Evolutionary conservation across 2,113 vertebrate species (phyloP).

Genomic region (Pachyramphus minor): DNA sequence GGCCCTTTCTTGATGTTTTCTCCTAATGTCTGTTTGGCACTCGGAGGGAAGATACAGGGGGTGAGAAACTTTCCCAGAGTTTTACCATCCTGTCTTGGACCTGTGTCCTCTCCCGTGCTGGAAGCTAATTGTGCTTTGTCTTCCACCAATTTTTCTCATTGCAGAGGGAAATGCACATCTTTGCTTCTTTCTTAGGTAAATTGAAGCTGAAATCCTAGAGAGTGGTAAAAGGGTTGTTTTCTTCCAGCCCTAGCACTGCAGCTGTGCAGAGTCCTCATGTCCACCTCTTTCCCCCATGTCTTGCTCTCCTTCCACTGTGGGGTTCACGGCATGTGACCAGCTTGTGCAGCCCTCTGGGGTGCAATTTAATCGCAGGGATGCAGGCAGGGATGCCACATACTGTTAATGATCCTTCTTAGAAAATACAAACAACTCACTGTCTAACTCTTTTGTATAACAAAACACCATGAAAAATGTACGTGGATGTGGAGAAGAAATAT

Average conservation of each 20-base stretch:
- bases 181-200: neutral
- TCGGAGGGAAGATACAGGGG: neutral
- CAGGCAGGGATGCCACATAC: neutral
- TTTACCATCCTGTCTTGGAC: neutral
- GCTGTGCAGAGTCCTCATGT: neutral
- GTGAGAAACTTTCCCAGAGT: neutral
- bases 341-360: neutral
- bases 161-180: neutral
- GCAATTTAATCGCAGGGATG: neutral
- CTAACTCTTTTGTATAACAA: neutral
- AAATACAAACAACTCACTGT: neutral
- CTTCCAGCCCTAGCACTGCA: neutral
- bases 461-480: neutral
- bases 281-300: rapidly evolving
- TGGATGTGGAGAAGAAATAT: neutral
- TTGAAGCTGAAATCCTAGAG: neutral
- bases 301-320: neutral
- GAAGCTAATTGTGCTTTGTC: neutral
- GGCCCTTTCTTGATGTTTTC: neutral
- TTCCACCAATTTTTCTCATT: neutral
- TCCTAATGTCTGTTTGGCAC: neutral
- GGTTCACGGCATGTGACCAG: rapidly evolving
- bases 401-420: neutral
- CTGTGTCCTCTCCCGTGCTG: rapidly evolving
- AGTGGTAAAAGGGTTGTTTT: neutral